Evolutionary conservation across 2,113 vertebrate genomes (phyloP).

Genomic region (Lonchura striata): DNA sequence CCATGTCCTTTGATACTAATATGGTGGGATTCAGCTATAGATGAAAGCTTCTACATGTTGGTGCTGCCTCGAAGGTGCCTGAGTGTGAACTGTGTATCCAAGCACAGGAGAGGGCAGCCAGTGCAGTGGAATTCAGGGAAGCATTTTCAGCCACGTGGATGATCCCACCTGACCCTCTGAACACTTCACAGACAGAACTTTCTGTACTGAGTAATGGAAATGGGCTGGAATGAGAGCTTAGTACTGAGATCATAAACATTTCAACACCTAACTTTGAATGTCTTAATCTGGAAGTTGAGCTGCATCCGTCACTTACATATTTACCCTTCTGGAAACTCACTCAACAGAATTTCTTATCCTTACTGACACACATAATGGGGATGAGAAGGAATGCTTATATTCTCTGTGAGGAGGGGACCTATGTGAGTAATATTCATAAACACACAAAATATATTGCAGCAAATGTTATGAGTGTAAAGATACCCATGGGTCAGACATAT

Average conservation of each 20-base stretch:
- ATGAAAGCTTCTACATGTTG: neutral
- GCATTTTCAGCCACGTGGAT: neutral
- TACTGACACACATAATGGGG: neutral
- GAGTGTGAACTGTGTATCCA: neutral
- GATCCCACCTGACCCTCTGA: neutral
- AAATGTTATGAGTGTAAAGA: neutral
- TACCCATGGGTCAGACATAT: neutral
- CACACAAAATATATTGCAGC: neutral
- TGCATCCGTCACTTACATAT: neutral
- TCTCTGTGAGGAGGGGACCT: neutral
- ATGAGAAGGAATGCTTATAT: neutral
- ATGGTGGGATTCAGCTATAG: neutral
- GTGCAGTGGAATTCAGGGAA: neutral
- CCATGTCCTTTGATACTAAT: neutral
- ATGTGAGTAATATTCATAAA: neutral
- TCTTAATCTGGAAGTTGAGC: neutral
- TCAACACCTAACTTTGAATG: neutral
- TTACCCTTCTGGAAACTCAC: neutral
- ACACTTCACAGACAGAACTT: neutral
- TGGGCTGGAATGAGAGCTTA: neutral
- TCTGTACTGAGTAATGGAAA: neutral
- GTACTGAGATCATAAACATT: neutral
- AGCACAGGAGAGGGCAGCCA: neutral
- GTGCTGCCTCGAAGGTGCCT: neutral
- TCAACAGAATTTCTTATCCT: neutral